These are phyloP conservation scores for Cettia cetti DNA, from an alignment of 2,113 vertebrate species.

Conservation along the genomic window DNA sequence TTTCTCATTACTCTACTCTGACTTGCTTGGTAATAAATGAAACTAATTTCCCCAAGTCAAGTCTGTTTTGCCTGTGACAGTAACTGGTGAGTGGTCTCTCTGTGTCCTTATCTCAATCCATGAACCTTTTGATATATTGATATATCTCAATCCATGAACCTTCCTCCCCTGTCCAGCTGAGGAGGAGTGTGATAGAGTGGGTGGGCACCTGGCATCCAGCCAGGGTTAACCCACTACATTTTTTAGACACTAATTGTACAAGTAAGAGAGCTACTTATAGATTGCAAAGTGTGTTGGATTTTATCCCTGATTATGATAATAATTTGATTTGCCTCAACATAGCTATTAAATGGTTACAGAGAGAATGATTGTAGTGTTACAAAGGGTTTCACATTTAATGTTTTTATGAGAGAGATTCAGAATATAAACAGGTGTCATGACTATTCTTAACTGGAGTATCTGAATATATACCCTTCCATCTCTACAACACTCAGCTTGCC, in stretches of 20 bases:
- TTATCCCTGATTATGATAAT: conserved; percentile 35
- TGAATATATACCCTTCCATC: neutral
- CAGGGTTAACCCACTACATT: neutral
- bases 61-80: neutral
- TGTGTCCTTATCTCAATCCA: neutral
- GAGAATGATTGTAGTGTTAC: conserved; percentile 18
- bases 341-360: conserved; percentile 33
- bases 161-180: neutral
- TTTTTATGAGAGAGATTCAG: conserved; percentile 6
- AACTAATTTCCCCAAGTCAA: neutral
- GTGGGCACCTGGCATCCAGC: neutral
- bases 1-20: neutral
- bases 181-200: neutral
- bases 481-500: neutral
- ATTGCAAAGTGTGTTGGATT: conserved; percentile 41
- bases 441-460: neutral
- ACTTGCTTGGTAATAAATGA: neutral
- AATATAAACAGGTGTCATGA: conserved; percentile 31
- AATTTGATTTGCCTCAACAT: conserved; percentile 45
- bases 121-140: neutral
- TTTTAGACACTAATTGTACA: neutral
- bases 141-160: neutral
- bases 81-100: neutral
- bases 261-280: conserved; percentile 16
- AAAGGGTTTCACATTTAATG: conserved; percentile 27